Evolutionary conservation across 2,888 invertebrate genomes (phyloP).

Genomic region (Dermolepida albohirtum): DNA sequence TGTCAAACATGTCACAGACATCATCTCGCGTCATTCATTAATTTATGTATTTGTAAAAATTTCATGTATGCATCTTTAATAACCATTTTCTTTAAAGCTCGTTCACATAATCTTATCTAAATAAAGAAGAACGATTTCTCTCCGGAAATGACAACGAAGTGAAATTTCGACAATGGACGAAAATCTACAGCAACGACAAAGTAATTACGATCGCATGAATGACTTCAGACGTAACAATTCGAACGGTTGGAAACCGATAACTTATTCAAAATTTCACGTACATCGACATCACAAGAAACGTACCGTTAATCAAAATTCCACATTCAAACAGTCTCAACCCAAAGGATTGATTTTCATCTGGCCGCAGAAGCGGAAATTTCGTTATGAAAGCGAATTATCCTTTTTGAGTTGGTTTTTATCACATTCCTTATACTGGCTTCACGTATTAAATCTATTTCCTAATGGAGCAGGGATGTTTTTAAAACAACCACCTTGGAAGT

Average conservation of each 20-base stretch:
- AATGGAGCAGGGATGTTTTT: slow-evolving; percentile 56
- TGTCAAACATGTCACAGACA: slow-evolving; percentile 26
- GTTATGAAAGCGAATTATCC: slow-evolving; percentile 53
- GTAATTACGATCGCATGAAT: slow-evolving; percentile 11
- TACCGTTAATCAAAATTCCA: slow-evolving; percentile 39
- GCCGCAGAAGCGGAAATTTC: slow-evolving; percentile 51
- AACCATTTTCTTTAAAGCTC: no score
- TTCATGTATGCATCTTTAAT: not conserved
- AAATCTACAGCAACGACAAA: slow-evolving; percentile 3
- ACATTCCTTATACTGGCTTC: slow-evolving; percentile 57
- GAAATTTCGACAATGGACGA: slow-evolving; percentile 13
- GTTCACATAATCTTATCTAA: no score
- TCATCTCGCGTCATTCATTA: slow-evolving; percentile 9
- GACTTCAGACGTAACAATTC: slow-evolving; percentile 17
- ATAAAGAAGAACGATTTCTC: not conserved
- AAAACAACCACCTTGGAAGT: slow-evolving; percentile 57
- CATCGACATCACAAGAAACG: slow-evolving; percentile 43
- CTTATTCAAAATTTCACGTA: slow-evolving; percentile 40
- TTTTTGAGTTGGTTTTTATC: slow-evolving; percentile 55
- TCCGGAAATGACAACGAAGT: slow-evolving; percentile 14
- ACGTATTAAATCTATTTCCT: slow-evolving; percentile 56
- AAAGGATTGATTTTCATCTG: slow-evolving; percentile 53
- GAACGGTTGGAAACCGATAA: slow-evolving; percentile 42
- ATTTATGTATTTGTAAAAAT: slow-evolving; percentile 12
- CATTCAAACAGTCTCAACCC: slow-evolving; percentile 44